A percentile compares a stretch with the other conserved stretches of the same genome.
phyloP scores from a whole-genome alignment of 2,113 vertebrate species.

The Menura novaehollandiae region DNA sequence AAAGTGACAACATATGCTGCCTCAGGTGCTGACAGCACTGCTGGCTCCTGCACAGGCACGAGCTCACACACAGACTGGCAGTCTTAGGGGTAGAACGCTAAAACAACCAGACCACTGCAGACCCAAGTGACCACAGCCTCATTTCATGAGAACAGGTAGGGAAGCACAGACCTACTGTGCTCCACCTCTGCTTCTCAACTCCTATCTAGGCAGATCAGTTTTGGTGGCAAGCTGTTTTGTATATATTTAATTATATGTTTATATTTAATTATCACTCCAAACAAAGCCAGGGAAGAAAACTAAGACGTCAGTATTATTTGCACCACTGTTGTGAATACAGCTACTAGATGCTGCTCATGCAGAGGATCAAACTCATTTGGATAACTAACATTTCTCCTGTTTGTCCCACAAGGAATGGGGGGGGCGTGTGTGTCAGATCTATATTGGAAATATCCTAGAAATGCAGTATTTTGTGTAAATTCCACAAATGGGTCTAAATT shows the following conservation, averaged over 20 bases:
- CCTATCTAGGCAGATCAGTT: not conserved
- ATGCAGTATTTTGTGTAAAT: not conserved
- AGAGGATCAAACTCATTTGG: not conserved
- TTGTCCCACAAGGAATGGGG: not conserved
- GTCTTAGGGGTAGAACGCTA: not conserved
- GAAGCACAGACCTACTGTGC: not conserved
- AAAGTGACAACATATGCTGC: constrained; percentile 13
- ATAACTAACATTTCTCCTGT: not conserved
- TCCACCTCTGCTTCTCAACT: not conserved
- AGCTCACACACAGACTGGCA: not conserved
- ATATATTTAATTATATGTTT: not conserved
- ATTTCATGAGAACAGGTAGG: not conserved
- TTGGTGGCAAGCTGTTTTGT: not conserved
- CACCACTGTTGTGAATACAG: not conserved
- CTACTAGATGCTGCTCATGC: not conserved
- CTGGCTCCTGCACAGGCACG: not conserved
- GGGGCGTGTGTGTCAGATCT: not conserved
- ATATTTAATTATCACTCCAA: not conserved
- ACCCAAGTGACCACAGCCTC: not conserved
- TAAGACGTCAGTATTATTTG: not conserved
- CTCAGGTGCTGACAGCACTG: constrained; percentile 9
- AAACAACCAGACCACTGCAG: not conserved
- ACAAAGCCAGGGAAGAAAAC: not conserved
- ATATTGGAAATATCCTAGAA: not conserved
- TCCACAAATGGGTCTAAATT: not conserved